These are phyloP conservation scores for Tromatobia lineatoria DNA, from an alignment of 2,888 invertebrate genomes.

Conservation along the genomic window DNA sequence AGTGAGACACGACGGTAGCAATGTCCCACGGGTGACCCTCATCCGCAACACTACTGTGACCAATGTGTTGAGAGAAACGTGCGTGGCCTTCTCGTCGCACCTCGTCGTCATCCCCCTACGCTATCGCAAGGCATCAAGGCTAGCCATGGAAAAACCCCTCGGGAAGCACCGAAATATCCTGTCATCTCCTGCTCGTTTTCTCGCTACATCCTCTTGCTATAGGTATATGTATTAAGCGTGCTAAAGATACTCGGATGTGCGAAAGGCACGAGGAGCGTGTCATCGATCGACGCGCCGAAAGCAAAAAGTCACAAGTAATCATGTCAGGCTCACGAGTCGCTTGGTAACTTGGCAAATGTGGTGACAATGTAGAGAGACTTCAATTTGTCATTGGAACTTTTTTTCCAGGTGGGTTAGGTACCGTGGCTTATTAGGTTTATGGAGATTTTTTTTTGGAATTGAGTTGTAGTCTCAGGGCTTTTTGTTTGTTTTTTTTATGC, in stretches of 20 bases:
- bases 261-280: not conserved
- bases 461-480: not conserved
- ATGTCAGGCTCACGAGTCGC: not conserved
- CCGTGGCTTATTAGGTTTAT: not conserved
- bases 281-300: not conserved
- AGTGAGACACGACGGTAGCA: conserved; percentile 56
- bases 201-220: conserved; percentile 59
- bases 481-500: not conserved
- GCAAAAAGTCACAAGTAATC: conserved; percentile 42
- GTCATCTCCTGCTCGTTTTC: conserved; percentile 77
- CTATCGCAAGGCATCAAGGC: conserved; percentile 63
- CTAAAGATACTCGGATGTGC: conserved; percentile 26
- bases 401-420: not conserved
- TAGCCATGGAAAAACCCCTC: conserved; percentile 43
- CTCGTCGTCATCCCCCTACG: conserved; percentile 74
- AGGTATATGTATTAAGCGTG: conserved; percentile 13
- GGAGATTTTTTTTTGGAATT: not conserved
- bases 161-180: conserved; percentile 77
- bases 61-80: conserved; percentile 71
- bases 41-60: conserved; percentile 49
- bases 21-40: conserved; percentile 78
- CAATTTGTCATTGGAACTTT: not conserved
- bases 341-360: not conserved
- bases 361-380: not conserved
- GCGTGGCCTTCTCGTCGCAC: conserved; percentile 72